Conservation (phyloP, 2,113 vertebrate species). For the Apodemus sylvaticus region DNA sequence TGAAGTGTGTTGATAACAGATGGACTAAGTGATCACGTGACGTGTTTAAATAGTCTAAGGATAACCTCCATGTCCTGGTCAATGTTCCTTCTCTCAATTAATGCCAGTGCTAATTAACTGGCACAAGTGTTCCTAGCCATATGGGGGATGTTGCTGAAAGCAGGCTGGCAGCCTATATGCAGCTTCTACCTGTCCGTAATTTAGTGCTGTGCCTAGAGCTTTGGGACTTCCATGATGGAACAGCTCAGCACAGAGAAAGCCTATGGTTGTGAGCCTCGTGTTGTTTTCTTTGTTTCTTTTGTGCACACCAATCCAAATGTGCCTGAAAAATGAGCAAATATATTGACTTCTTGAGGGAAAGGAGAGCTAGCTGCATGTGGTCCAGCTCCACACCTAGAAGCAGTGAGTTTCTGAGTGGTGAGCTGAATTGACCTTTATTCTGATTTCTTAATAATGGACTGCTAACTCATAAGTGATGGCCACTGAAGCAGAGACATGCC, state of each 20-base stretch:
- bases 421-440: slow-evolving; percentile 36
- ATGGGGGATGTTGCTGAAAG: slow-evolving; percentile 80
- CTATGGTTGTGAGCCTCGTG: not conserved
- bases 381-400: not conserved
- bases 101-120: slow-evolving; percentile 86
- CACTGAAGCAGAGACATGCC: not conserved
- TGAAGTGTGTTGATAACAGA: slow-evolving; percentile 86
- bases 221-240: slow-evolving; percentile 57
- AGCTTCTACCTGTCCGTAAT: slow-evolving; percentile 69
- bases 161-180: slow-evolving; percentile 75
- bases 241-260: slow-evolving; percentile 14
- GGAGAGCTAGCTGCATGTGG: not conserved
- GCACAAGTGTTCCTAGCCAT: slow-evolving; percentile 78
- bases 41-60: slow-evolving; percentile 82
- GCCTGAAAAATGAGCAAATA: not conserved
- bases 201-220: slow-evolving; percentile 66
- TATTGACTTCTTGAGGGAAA: slow-evolving; percentile 14
- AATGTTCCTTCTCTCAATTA: slow-evolving; percentile 83
- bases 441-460: slow-evolving; percentile 39
- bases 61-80: slow-evolving; percentile 84
- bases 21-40: slow-evolving; percentile 84
- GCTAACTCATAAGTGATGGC: slow-evolving; percentile 43
- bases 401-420: slow-evolving; percentile 9
- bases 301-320: not conserved
- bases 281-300: slow-evolving; percentile 47